phyloP scores from a whole-genome alignment of 1,140 invertebrate genomes.

The Arion vulgaris region DNA sequence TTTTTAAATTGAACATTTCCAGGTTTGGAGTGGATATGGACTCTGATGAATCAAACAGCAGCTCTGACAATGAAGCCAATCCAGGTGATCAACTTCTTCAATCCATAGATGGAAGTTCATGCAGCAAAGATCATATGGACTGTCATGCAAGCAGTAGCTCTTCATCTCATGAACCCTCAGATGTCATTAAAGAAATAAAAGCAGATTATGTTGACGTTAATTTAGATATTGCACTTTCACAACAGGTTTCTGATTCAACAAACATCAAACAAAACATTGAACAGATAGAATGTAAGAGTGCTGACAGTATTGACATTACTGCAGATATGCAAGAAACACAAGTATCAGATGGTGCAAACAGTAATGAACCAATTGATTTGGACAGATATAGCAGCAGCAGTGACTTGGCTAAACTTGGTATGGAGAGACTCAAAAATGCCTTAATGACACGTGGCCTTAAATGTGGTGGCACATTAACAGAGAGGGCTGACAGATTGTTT shows the following conservation, averaged over 20 bases:
- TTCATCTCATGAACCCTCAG: not conserved
- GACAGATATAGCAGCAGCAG: conserved; percentile 51
- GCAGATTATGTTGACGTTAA: not conserved
- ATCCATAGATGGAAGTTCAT: too few species aligned
- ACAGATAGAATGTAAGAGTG: not conserved
- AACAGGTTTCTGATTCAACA: not conserved
- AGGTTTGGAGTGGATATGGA: conserved; percentile 62
- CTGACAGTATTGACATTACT: not conserved
- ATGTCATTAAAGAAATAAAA: not conserved
- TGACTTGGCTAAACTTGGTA: conserved; percentile 68
- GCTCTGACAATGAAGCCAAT: conserved; percentile 32
- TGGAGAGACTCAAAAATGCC: conserved; percentile 69
- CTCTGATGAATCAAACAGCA: conserved; percentile 52
- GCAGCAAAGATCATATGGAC: too few species aligned
- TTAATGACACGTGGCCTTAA: conserved; percentile 69
- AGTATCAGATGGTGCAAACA: not conserved
- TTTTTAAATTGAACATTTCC: conserved; percentile 13
- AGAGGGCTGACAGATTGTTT: conserved; percentile 72
- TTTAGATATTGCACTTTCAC: not conserved
- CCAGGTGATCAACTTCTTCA: not conserved
- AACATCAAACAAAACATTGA: not conserved
- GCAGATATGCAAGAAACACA: not conserved
- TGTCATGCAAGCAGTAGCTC: not conserved
- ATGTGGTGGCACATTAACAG: conserved; percentile 72
- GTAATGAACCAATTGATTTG: conserved; percentile 55